Base-by-base conservation (phyloP, 1,140 invertebrate genomes). In the Neuroterus valhalla region DNA sequence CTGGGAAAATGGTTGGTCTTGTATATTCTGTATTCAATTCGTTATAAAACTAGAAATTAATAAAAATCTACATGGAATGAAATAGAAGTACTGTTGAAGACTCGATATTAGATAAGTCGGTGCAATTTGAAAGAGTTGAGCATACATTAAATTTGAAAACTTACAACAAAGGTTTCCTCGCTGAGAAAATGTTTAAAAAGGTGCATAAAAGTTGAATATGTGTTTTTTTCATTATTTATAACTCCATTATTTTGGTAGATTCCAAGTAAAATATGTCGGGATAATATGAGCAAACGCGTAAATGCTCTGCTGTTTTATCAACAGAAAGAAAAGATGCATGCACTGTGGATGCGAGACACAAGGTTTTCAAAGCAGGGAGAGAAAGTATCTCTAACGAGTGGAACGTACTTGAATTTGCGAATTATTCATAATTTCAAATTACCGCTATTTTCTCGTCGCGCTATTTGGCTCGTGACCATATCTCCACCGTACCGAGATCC, bases 391-490 rank as follows among this genome's bases (percentile, higher is more conserved):
- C 72, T 82, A 78, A 72, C 72, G 78, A 81, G 80, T 78, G 84
- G 78, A 85, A 82, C 78, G 78, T 55, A 69, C 44, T 43, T 80
- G 74, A 78, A 78, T 82, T 75, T 66, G 77, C 76, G 78, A 85
- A 82, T 85, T 85, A 82, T 85, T 81, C 74, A 72, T 82, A 85
- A 83, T 26, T 85, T 77, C 50, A 80, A 84, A 83, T 83, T 76
- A 82, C 71, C 66, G 73, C 81, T 62, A 79, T 85, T 86, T 85
- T 80, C 71, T 76, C 62, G 72, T 81, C 78, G 78, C 76, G 77
- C 71, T 74, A 68, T 80, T 78, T 69, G 72, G 68, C 50, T 81
- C 75, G 74, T 77, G 72, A 46, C 62, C 42, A 50, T 81, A 70
- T 72, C 46, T 78, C 71, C 70, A 76, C 77, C 78, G 55, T 78